Percentiles rank a stretch among this genome's conserved stretches.
Conservation (phyloP, 2,113 vertebrate species). For the Balaenoptera acutorostrata region DNA sequence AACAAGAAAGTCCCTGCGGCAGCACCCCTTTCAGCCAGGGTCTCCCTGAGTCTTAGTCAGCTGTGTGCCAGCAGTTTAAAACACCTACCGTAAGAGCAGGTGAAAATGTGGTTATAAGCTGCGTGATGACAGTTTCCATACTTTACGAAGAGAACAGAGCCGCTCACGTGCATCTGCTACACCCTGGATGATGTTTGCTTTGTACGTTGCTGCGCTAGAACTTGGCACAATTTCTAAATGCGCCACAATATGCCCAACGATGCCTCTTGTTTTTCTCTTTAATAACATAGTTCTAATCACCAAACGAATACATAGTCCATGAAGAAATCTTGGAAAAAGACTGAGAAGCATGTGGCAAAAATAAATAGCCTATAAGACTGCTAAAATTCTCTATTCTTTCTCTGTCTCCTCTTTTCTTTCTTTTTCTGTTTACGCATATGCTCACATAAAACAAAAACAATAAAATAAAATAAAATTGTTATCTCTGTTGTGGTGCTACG, state of each 20-base stretch:
- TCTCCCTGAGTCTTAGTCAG: accelerated
- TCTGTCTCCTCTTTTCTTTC: neutral
- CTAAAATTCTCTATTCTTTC: neutral
- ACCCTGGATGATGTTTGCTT: neutral
- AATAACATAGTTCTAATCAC: neutral
- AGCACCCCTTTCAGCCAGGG: neutral
- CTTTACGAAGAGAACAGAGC: neutral
- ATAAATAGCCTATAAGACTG: neutral
- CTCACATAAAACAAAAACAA: neutral
- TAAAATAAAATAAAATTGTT: no score
- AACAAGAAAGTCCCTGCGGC: neutral
- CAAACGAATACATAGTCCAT: neutral
- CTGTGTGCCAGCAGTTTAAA: neutral
- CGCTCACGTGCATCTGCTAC: accelerated
- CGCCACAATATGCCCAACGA: accelerated
- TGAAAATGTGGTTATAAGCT: neutral
- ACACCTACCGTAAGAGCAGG: neutral
- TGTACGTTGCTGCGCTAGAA: neutral
- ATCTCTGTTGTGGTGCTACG: neutral
- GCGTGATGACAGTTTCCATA: neutral
- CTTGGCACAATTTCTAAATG: neutral
- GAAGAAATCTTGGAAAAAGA: neutral
- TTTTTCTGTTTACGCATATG: neutral
- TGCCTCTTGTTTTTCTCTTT: neutral
- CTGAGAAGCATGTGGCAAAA: neutral